These are phyloP conservation scores for Creontiades dilutus DNA, from an alignment of 2,888 invertebrate genomes.

Conservation along the genomic window DNA sequence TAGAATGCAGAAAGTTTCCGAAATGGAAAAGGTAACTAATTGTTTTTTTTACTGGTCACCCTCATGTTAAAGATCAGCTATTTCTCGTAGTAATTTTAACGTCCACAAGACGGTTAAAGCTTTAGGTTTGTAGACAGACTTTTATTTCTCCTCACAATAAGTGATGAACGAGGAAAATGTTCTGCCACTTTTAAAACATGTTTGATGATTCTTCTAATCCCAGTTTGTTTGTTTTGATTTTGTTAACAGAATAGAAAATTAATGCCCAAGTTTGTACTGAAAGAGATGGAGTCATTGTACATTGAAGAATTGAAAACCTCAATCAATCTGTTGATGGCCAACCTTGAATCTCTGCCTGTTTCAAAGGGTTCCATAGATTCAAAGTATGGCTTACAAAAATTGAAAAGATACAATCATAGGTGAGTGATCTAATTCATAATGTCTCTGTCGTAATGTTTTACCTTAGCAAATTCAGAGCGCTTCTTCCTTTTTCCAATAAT, in stretches of 20 bases:
- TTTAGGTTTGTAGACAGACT: too few species aligned
- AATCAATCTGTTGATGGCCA: slow-evolving; percentile 98
- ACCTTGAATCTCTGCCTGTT: slow-evolving; percentile 98
- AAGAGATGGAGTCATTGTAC: slow-evolving; percentile 99
- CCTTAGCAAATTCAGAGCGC: slow-evolving; percentile 48
- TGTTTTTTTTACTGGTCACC: neutral
- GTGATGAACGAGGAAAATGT: too few species aligned
- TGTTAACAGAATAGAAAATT: slow-evolving; percentile 91
- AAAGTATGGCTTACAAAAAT: slow-evolving; percentile 97
- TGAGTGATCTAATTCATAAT: slow-evolving; percentile 80
- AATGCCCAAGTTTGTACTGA: slow-evolving; percentile 99
- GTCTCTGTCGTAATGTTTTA: slow-evolving; percentile 43
- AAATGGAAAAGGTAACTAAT: slow-evolving; percentile 93
- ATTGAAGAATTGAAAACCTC: slow-evolving; percentile 98
- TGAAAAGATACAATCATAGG: slow-evolving; percentile 99
- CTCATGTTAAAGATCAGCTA: neutral
- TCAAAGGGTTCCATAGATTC: slow-evolving; percentile 98
- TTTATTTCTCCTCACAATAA: too few species aligned
- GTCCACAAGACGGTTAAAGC: too few species aligned
- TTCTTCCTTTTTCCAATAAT: neutral
- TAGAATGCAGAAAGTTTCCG: slow-evolving; percentile 96
- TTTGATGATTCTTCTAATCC: neutral
- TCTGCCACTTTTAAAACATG: too few species aligned
- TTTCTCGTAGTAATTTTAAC: neutral
- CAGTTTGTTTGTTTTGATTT: slow-evolving; percentile 60